A percentile compares a stretch with the other conserved stretches of the same genome.
phyloP scores from a whole-genome alignment of 2,797 vertebrate species.

The Orientallactaga sibirica region DNA sequence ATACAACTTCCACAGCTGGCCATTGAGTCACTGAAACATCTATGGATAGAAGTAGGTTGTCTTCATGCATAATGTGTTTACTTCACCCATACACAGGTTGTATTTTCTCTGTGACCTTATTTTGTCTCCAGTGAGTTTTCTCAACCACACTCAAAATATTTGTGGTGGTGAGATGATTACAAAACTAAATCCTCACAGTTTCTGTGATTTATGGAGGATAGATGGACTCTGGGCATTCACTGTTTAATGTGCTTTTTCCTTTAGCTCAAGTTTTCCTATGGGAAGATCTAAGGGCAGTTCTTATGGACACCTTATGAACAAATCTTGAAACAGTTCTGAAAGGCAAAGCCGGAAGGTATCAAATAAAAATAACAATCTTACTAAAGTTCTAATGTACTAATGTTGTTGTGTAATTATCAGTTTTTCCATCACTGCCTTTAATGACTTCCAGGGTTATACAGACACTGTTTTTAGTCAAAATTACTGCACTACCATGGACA shows the following conservation, averaged over 20 bases:
- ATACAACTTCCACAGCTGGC: background rate
- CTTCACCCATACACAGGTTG: background rate
- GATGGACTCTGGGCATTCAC: background rate
- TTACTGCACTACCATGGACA: background rate
- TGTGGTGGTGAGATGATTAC: background rate
- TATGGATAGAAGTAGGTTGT: background rate
- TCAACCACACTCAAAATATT: background rate
- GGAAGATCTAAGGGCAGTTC: background rate
- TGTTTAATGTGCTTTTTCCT: background rate
- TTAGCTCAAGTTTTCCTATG: background rate
- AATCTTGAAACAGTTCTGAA: background rate
- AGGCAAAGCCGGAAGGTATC: background rate
- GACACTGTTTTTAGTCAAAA: background rate
- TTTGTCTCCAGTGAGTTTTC: background rate
- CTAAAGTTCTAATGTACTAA: background rate
- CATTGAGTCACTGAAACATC: background rate
- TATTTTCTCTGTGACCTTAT: background rate
- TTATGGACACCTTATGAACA: background rate
- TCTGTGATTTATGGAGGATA: conserved; percentile 8
- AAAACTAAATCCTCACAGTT: background rate
- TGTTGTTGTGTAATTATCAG: background rate
- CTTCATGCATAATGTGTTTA: background rate
- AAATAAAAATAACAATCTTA: background rate
- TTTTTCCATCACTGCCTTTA: background rate
- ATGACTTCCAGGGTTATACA: background rate